Base-by-base conservation (phyloP, 2,113 vertebrate species). In the Sclerurus mexicanus region DNA sequence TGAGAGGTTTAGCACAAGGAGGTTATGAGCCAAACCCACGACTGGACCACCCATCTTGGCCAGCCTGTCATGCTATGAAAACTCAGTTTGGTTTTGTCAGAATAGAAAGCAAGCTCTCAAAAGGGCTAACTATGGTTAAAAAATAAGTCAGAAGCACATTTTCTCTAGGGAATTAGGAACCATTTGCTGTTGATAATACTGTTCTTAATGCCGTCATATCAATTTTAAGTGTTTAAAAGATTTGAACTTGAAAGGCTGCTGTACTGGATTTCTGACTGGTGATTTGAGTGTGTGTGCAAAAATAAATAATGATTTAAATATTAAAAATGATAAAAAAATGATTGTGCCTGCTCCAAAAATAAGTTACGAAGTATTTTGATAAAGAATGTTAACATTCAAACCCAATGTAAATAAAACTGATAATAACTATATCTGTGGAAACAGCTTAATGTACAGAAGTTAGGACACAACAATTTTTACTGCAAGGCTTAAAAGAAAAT, bases 311-410 rank as follows among this genome's bases (percentile, higher is more conserved):
- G 17, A 73, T 58, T 28, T 66, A 56, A 92, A 50, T 18, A 37
- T 6, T 8, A n/a, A 79, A 55, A 52, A 53, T 12, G 0, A 21
- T 6, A 0, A 2, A 50, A 72, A 89, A 67, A 35, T 21, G 0
- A 78, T 35, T 39, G 14, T 35, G 3, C 5, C 17, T 42, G 14
- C 20, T 75, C 13, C n/a, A 82, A 77, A 92, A 88, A 42, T 20
- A 87, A 90, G 15, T 23, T 31, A 37, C 7, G 12, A 46, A 68
- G 15, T 68, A 64, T 64, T 88, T 44, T 60, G 24, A n/a, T 49
- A 63, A 58, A 22, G n/a, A 85, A 64, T 33, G 3, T 59, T 79
- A 42, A 42, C 28, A 79, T 40, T 14, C 24, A 28, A 77, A 90
- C 4, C 24, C 19, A 19, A 2, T 3, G 4, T 40, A 88, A 82